Base-by-base conservation (phyloP, 1,140 invertebrate species). In the Schlechtendalia chinensis region DNA sequence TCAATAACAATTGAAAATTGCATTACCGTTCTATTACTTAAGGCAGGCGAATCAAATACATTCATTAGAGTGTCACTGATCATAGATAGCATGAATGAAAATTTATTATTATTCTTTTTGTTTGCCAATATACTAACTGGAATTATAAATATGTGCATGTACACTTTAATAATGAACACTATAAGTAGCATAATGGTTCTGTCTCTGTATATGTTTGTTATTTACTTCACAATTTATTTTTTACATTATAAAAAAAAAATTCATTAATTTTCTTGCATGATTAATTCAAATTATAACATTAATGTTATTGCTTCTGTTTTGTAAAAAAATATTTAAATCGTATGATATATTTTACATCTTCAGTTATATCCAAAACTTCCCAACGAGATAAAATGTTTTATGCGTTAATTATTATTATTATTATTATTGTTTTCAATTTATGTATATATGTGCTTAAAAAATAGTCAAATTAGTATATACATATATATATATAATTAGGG, bases 121-220 rank as follows among this genome's bases (percentile, higher is more conserved):
- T 56, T 92, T 1, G 89, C 90, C 5, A 96, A 96, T 88, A 54
- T 96, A 24, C 84, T 92, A 14, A 96, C 94, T 29, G 94, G 94
- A 56, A 79, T 90, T 32, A 87, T 96, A 17, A 96, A 96, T 87
- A 86, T 93, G 83, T 85, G 85, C 32, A 85, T 93, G 17, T 86
- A 89, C 82, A 93, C 93, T 58, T 84, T 91, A 69, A 86, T 88
- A 61, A 84, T 90, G 6, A 83, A 86, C 29, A 82, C 84, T 17
- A 53, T 83, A 11, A 54, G 82, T 56, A 89, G 90, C 84, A 83
- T 92, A 81, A 50, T 87, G 16, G 88, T 92, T 82, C 83, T 92
- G 65, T 86, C 88, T 84, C 82, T 85, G 74, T 92, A 92, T 82
- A 89, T 90, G 87, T 81, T 83, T 65, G 80, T 89, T 56, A 87